Conservation (phyloP, 2,797 vertebrate genomes). For the Setipinna tenuifilis region DNA sequence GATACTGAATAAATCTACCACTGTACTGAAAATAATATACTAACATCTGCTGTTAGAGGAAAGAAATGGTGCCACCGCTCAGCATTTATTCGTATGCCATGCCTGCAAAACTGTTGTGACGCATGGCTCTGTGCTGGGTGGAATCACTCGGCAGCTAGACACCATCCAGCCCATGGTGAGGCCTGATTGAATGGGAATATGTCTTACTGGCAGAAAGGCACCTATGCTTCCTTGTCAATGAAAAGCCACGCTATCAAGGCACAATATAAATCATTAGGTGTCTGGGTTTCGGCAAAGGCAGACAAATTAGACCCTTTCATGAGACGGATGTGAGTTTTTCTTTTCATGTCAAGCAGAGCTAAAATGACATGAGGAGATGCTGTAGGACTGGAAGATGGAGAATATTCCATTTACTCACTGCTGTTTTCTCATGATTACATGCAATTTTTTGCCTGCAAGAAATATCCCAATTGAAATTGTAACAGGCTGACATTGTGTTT, state of each 20-base stretch:
- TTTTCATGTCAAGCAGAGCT: background rate
- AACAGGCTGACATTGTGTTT: background rate
- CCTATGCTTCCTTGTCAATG: background rate
- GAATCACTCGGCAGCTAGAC: background rate
- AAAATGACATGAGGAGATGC: background rate
- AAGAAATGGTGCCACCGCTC: background rate
- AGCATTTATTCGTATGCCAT: background rate
- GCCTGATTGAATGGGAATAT: background rate
- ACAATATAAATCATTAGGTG: constrained; percentile 35
- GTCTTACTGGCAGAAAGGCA: background rate
- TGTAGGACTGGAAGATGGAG: background rate
- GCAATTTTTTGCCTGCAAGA: background rate
- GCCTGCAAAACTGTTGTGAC: background rate
- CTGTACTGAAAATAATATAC: background rate
- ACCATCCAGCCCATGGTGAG: background rate
- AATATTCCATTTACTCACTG: background rate
- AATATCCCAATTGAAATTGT: background rate
- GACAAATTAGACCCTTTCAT: constrained; percentile 48
- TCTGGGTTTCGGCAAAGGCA: constrained; percentile 35
- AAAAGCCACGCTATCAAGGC: constrained; percentile 14
- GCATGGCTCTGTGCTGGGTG: background rate
- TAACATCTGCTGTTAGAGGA: too few species aligned
- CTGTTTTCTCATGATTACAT: background rate
- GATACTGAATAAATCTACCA: background rate
- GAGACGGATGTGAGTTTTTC: constrained; percentile 42